Conservation (phyloP, 2,888 invertebrate genomes). For the Salticus scenicus region DNA sequence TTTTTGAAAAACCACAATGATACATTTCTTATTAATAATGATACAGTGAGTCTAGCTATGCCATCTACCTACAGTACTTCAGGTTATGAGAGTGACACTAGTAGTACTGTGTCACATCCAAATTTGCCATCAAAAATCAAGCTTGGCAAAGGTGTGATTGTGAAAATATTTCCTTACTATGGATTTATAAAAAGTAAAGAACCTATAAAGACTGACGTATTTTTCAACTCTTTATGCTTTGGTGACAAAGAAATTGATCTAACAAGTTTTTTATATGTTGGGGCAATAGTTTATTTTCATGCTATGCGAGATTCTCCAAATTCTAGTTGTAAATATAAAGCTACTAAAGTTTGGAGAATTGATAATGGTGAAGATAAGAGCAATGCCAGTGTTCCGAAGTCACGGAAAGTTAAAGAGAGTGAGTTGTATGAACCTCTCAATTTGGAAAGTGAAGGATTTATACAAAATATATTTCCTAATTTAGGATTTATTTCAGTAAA, state of each 20-base stretch:
- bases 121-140: constrained; percentile 15
- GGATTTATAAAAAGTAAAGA: constrained; percentile 48
- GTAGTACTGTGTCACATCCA: neutral
- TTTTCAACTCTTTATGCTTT: constrained; percentile 38
- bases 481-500: constrained; percentile 46
- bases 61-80: neutral
- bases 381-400: constrained; percentile 1
- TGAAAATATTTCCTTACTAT: constrained; percentile 33
- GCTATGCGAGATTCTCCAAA: constrained; percentile 20
- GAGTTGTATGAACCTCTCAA: constrained; percentile 34
- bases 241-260: constrained; percentile 5
- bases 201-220: constrained; percentile 39
- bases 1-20: constrained; percentile 31
- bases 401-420: constrained; percentile 26
- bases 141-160: constrained; percentile 26
- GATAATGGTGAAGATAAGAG: constrained; percentile 1
- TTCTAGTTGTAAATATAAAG: constrained; percentile 36
- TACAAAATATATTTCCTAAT: constrained; percentile 43
- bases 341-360: constrained; percentile 44
- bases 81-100: neutral
- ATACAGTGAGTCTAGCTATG: neutral
- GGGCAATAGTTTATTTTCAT: constrained; percentile 30
- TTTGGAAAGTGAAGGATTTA: constrained; percentile 27
- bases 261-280: constrained; percentile 20
- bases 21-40: constrained; percentile 23